phyloP scores from a whole-genome alignment of 2,888 invertebrate species.

The Dryobota labecula region DNA sequence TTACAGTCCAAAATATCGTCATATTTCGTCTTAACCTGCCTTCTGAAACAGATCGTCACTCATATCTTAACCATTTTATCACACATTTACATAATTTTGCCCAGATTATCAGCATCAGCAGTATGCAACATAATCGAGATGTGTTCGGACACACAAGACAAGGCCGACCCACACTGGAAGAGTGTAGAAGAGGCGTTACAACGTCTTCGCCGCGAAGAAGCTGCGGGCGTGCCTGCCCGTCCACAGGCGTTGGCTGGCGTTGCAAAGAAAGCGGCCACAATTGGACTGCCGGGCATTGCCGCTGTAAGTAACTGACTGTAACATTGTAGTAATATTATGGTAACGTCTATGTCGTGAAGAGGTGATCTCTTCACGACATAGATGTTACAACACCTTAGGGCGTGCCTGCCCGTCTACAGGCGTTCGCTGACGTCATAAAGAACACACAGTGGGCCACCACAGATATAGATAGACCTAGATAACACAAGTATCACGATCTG shows the following conservation, averaged over 20 bases:
- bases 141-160: slow-evolving; percentile 77
- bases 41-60: neutral
- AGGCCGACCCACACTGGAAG: slow-evolving; percentile 76
- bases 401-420: slow-evolving; percentile 74
- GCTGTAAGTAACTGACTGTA: slow-evolving; percentile 74
- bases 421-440: slow-evolving; percentile 73
- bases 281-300: slow-evolving; percentile 79
- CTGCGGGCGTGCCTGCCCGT: slow-evolving; percentile 76
- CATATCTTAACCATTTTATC: neutral
- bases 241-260: slow-evolving; percentile 73
- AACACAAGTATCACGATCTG: no score
- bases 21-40: neutral
- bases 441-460: no score
- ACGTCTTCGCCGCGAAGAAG: slow-evolving; percentile 73
- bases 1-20: neutral
- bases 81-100: neutral
- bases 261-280: slow-evolving; percentile 75
- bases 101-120: slow-evolving; percentile 82
- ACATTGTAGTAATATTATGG: no score
- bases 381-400: no score
- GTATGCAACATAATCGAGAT: slow-evolving; percentile 81
- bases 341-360: slow-evolving; percentile 71
- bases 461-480: no score
- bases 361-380: no score
- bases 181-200: slow-evolving; percentile 73